Conservation (phyloP, 2,113 vertebrate species). For the Esox niger region DNA sequence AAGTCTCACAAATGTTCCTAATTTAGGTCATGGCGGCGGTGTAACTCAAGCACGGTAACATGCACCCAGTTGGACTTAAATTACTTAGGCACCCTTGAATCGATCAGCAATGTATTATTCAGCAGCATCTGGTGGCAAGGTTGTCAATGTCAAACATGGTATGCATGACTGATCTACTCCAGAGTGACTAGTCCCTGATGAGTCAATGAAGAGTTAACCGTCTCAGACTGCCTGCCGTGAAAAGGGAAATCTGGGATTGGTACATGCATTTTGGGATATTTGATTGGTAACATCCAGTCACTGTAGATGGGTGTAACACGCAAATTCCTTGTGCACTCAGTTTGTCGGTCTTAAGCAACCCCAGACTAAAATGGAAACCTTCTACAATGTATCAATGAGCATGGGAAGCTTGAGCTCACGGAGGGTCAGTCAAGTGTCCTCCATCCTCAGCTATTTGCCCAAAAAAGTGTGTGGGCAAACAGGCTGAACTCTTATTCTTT, state of each 20-base stretch:
- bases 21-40: conserved; percentile 63
- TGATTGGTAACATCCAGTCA: too few relatives aligned
- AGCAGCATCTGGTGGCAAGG: conserved; percentile 68
- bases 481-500: too few relatives aligned
- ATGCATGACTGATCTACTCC: conserved; percentile 56
- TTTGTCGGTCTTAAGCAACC: too few relatives aligned
- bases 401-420: too few relatives aligned
- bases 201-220: conserved; percentile 59
- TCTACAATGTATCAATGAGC: too few relatives aligned
- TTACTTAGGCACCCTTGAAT: conserved; percentile 70
- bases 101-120: conserved; percentile 70
- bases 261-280: neutral
- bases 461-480: too few relatives aligned
- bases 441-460: too few relatives aligned
- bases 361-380: too few relatives aligned
- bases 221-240: conserved; percentile 39
- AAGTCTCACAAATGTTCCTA: conserved; percentile 49
- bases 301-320: too few relatives aligned
- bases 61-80: conserved; percentile 52
- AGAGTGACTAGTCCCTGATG: too few relatives aligned
- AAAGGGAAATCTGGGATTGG: neutral
- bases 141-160: conserved; percentile 61
- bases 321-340: too few relatives aligned
- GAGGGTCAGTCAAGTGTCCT: too few relatives aligned
- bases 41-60: conserved; percentile 52